These are phyloP conservation scores for Bufo bufo DNA, from an alignment of 2,113 vertebrate species.

Conservation along the genomic window DNA sequence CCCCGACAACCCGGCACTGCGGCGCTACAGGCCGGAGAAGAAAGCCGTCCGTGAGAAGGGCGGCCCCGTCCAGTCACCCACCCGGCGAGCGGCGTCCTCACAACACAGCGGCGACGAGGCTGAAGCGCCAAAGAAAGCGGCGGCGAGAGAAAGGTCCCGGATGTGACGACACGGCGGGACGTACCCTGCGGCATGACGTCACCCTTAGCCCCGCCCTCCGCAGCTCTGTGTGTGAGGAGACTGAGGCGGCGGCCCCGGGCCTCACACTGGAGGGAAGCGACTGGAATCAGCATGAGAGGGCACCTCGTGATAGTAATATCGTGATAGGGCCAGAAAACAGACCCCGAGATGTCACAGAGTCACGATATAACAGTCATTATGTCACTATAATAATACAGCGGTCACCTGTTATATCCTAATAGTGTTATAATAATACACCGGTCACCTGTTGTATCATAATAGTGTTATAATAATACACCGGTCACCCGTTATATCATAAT, in stretches of 20 bases:
- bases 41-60: not conserved
- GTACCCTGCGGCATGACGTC: not conserved
- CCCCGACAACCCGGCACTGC: not conserved
- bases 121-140: constrained; percentile 15
- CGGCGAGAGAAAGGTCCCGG: constrained; percentile 19
- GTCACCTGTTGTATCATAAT: too few relatives aligned
- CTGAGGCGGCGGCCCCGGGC: constrained; percentile 17
- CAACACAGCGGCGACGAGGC: not conserved
- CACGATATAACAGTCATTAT: too few relatives aligned
- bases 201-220: not conserved
- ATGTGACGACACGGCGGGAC: not conserved
- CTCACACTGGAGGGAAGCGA: not conserved
- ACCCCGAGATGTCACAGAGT: too few relatives aligned
- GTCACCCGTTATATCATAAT: too few relatives aligned
- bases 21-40: not conserved
- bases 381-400: too few relatives aligned
- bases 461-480: too few relatives aligned
- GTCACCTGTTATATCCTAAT: too few relatives aligned
- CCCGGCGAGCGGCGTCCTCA: constrained; percentile 9
- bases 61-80: not conserved
- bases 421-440: too few relatives aligned
- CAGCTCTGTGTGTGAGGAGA: not conserved
- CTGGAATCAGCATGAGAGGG: not conserved
- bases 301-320: not conserved
- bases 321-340: not conserved